Percentiles rank a stretch among this genome's conserved stretches.
Evolutionary conservation across 2,113 vertebrate genomes (phyloP).

Genomic region (Sturnira hondurensis): DNA sequence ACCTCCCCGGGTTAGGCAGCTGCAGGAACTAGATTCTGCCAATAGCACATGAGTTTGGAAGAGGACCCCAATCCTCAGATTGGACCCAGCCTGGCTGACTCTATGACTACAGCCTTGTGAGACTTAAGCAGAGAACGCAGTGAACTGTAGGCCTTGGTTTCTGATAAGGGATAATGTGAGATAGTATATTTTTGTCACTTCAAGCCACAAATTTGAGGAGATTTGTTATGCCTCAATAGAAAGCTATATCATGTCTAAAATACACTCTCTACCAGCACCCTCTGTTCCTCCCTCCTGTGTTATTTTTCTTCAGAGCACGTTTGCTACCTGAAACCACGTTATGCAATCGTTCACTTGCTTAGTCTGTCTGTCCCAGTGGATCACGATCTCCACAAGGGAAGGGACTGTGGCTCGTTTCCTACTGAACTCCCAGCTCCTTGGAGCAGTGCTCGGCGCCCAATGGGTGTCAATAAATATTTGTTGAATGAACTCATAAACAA

Average conservation of each 20-base stretch:
- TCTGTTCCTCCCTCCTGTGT: background rate
- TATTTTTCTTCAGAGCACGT: background rate
- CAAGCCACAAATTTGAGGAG: background rate
- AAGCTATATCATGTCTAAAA: background rate
- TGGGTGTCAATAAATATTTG: constrained; percentile 27
- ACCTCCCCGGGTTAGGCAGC: background rate
- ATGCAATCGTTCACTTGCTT: background rate
- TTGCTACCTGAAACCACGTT: background rate
- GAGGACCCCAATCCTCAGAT: background rate
- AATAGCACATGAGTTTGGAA: background rate
- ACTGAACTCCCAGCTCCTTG: background rate
- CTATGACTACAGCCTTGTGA: background rate
- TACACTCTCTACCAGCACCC: background rate
- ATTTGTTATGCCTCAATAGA: background rate
- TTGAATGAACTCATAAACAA: constrained; percentile 45
- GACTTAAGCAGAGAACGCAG: background rate
- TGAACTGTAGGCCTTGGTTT: background rate
- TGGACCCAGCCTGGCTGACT: background rate
- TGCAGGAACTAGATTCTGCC: background rate
- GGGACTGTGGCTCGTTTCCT: background rate
- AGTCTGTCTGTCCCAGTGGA: background rate
- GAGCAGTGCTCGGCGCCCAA: background rate
- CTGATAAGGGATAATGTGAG: background rate
- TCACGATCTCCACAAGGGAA: background rate
- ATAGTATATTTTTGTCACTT: background rate